Evolutionary conservation across 2,797 vertebrate species (phyloP).

Genomic region (Saguinus oedipus): DNA sequence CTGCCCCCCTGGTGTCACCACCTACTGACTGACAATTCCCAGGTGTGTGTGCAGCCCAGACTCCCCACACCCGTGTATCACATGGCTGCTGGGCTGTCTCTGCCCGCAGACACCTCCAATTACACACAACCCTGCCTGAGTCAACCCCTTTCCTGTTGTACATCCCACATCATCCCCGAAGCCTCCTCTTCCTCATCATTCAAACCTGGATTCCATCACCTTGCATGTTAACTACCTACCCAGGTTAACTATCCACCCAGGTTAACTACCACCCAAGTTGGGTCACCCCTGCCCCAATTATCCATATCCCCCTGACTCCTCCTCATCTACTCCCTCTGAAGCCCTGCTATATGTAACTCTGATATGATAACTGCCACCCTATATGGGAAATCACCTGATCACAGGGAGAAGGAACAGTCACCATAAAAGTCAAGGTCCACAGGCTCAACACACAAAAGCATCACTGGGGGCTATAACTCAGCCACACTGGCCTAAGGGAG

Average conservation of each 20-base stretch:
- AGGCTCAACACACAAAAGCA: background rate
- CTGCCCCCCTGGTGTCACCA: background rate
- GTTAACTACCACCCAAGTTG: background rate
- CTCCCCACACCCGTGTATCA: background rate
- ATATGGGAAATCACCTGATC: background rate
- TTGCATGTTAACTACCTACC: background rate
- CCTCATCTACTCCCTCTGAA: background rate
- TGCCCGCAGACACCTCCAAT: background rate
- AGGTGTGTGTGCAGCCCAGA: background rate
- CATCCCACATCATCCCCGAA: background rate
- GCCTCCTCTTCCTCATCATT: background rate
- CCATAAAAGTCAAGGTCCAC: too few species aligned
- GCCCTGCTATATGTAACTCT: background rate
- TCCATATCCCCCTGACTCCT: background rate
- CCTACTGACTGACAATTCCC: background rate
- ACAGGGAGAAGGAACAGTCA: background rate
- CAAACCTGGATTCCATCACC: background rate
- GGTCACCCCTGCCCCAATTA: background rate
- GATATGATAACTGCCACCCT: background rate
- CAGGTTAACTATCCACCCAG: background rate
- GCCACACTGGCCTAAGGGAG: background rate
- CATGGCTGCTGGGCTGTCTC: too few species aligned
- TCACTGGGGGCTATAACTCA: background rate
- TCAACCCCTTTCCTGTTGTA: background rate
- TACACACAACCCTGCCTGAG: background rate